Conservation (phyloP, 2,888 invertebrate genomes). For the Ecdyonurus torrentis region DNA sequence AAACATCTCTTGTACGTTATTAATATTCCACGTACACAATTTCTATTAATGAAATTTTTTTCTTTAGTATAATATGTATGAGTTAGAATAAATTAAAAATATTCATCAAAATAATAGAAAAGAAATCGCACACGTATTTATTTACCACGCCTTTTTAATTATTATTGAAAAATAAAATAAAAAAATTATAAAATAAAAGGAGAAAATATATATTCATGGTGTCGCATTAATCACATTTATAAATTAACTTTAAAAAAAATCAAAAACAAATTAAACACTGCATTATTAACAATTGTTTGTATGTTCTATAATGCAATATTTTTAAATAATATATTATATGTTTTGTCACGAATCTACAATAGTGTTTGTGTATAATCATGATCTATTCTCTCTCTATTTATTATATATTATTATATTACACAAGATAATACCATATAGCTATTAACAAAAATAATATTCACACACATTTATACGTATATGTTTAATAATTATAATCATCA, state of each 20-base stretch:
- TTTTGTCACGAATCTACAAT: background rate
- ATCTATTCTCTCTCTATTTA: background rate
- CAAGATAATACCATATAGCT: background rate
- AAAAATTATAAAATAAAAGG: too few relatives aligned
- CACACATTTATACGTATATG: too few relatives aligned
- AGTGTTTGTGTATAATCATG: background rate
- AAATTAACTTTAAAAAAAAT: background rate
- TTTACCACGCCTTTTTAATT: background rate
- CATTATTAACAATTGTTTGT: too few relatives aligned
- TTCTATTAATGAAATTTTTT: background rate
- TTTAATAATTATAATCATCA: background rate
- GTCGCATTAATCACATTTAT: background rate
- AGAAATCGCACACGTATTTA: background rate
- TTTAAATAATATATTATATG: background rate
- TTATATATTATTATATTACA: background rate
- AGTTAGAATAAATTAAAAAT: background rate
- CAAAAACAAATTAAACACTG: background rate
- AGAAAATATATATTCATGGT: too few relatives aligned
- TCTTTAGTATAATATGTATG: background rate
- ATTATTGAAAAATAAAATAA: background rate
- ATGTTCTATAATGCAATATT: background rate
- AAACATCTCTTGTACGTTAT: too few relatives aligned
- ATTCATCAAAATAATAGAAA: background rate
- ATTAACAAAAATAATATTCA: background rate
- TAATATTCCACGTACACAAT: too few relatives aligned